Evolutionary conservation across 1,140 invertebrate genomes (phyloP), one percentile per base, ranked within the genome.

Genomic region (Aphaenogaster ashmeadi): DNA sequence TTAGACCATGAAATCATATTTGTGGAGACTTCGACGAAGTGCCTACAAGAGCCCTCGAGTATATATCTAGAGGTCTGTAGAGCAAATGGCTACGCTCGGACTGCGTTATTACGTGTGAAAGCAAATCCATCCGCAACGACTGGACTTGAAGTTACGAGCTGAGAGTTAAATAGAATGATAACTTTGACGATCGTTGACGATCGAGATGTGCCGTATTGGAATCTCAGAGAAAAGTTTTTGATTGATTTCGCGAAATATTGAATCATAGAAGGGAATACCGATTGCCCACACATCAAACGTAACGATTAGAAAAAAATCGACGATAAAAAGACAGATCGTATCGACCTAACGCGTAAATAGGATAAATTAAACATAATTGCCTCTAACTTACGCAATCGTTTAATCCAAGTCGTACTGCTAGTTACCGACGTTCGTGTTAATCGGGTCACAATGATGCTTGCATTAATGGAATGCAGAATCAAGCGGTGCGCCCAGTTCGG

Each of bases 1-100:
- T 88, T 66, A 56, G 69, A 62, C 83, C 15, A 74, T 60, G 78
- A 87, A 86, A 88, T 91, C 74, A 87, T 89, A 89, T 91, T 90
- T 91, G 84, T 47, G 66, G 66, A 67, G 78, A 90, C 66, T 88
- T 88, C 56, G 78, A 44, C 47, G n/a, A 67, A 74, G 50, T 60
- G 47, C 58, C 44, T 78, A 78, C 60, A 66, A 72, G 56, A 69
- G 83, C 71, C 62, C 56, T 75, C 78, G 50, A 72, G 52, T 72
- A 67, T 75, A 62, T 58, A 81, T 64, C 60, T 44, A 66, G 62
- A 33, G 64, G 36, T 36, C 11, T 77, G 47, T 60, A 64, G 71
- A 77, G 50, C 72, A 86, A 77, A 86, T 86, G 67, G 79, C 56
- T 33, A 64, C 50, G 79, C 77, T 77, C n/a, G 84, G 67, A 88